A percentile compares a stretch with the other conserved stretches of the same genome.
Evolutionary conservation across 2,888 invertebrate genomes (phyloP).

Genomic region (Melieria omissa): DNA sequence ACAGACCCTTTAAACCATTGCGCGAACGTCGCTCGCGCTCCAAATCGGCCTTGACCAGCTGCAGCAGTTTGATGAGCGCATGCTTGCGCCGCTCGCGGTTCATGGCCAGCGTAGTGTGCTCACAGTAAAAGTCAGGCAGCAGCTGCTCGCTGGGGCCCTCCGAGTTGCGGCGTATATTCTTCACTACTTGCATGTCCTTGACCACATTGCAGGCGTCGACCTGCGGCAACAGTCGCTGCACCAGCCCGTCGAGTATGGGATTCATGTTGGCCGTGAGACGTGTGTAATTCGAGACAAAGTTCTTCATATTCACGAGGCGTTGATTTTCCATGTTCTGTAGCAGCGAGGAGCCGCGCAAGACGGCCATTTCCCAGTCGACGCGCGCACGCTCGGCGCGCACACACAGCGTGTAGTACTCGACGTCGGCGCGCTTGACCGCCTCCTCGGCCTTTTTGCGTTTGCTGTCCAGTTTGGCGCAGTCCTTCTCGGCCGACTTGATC

Average conservation of each 20-base stretch:
- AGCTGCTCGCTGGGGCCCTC: constrained; percentile 81
- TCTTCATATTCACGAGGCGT: constrained; percentile 83
- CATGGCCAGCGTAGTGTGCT: constrained; percentile 93
- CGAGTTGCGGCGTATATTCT: constrained; percentile 64
- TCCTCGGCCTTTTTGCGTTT: constrained; percentile 92
- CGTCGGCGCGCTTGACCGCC: constrained; percentile 89
- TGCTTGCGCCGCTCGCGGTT: constrained; percentile 89
- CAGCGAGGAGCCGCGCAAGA: constrained; percentile 85
- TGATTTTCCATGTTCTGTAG: constrained; percentile 92
- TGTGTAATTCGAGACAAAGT: constrained; percentile 74
- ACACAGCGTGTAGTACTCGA: constrained; percentile 92
- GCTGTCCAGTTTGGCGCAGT: constrained; percentile 82
- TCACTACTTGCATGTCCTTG: constrained; percentile 65
- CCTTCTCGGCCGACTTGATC: constrained; percentile 71
- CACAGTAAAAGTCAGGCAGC: constrained; percentile 94
- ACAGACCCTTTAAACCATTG: constrained; percentile 88
- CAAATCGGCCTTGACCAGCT: constrained; percentile 86
- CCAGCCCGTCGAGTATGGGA: constrained; percentile 79
- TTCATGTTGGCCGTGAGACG: constrained; percentile 77
- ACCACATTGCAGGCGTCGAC: constrained; percentile 64
- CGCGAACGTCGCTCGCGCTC: constrained; percentile 91
- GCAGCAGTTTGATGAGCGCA: constrained; percentile 84
- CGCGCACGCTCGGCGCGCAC: constrained; percentile 90
- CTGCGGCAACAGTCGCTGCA: constrained; percentile 59
- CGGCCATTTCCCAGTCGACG: constrained; percentile 91